Percentiles rank a stretch among this genome's conserved stretches.
Conservation (phyloP, 2,113 vertebrate species). For the Thunnus thynnus region DNA sequence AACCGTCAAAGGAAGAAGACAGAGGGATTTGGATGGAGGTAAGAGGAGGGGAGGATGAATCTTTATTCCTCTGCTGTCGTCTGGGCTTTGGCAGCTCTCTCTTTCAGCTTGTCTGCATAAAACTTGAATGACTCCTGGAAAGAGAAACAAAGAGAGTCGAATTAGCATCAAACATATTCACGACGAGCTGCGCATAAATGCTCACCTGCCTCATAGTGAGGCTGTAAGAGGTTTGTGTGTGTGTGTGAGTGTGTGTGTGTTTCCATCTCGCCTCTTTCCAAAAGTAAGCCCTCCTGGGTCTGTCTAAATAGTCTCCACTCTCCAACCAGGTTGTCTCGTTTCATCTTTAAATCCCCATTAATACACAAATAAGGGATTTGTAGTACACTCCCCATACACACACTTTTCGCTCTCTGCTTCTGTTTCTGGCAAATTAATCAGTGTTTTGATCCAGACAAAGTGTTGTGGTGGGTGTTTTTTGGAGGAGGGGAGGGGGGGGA, state of each 20-base stretch:
- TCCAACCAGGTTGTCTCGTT: slow-evolving; percentile 72
- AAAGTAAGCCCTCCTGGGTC: slow-evolving; percentile 63
- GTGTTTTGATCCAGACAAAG: slow-evolving; percentile 74
- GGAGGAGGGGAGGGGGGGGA: slow-evolving; percentile 7
- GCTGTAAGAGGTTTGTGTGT: background rate
- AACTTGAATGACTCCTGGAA: slow-evolving; percentile 89
- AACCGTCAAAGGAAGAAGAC: slow-evolving; percentile 37
- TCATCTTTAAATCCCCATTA: slow-evolving; percentile 83
- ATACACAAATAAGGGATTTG: slow-evolving; percentile 80
- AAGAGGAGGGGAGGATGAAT: background rate
- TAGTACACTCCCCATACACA: slow-evolving; percentile 60
- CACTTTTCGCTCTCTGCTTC: slow-evolving; percentile 39
- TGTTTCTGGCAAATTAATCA: slow-evolving; percentile 77
- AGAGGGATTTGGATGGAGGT: slow-evolving; percentile 13
- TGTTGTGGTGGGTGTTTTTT: slow-evolving; percentile 45
- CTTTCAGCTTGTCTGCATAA: slow-evolving; percentile 86
- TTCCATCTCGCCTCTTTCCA: slow-evolving; percentile 26
- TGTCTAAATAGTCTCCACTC: slow-evolving; percentile 65
- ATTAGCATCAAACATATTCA: slow-evolving; percentile 18
- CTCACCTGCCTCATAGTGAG: background rate
- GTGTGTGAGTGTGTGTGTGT: slow-evolving; percentile 11
- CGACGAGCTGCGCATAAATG: background rate
- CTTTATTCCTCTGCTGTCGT: slow-evolving; percentile 60
- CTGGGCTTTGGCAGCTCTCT: slow-evolving; percentile 37
- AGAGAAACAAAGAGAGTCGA: slow-evolving; percentile 7